These are phyloP conservation scores for Calliopsis andreniformis DNA, from an alignment of 1,140 invertebrate species.

Conservation along the genomic window DNA sequence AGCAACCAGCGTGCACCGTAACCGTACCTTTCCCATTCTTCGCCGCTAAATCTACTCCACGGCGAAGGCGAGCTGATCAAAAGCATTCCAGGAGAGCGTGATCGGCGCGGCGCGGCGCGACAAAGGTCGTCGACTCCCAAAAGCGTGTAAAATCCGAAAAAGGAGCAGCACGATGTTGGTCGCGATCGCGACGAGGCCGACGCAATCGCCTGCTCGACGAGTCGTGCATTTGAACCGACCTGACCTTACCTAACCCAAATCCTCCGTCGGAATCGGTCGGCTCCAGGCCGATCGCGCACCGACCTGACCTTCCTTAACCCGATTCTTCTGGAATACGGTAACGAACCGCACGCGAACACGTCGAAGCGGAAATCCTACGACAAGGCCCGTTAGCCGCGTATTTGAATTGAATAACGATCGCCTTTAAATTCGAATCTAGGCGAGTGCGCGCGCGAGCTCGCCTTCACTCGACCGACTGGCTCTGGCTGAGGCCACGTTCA, in stretches of 20 bases:
- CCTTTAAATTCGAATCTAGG: slow-evolving; percentile 67
- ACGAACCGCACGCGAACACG: slow-evolving; percentile 43
- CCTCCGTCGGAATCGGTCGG: slow-evolving; percentile 25
- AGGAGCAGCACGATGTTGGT: not conserved
- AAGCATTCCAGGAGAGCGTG: not conserved
- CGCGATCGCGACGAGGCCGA: not conserved
- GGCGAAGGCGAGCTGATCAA: not conserved
- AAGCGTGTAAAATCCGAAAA: not conserved
- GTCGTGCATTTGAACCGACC: slow-evolving; percentile 16
- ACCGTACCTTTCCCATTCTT: too few species aligned
- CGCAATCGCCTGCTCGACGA: not conserved
- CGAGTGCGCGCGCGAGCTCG: slow-evolving; percentile 28
- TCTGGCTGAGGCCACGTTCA: slow-evolving; percentile 26
- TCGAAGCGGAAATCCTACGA: slow-evolving; percentile 61
- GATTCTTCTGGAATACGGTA: slow-evolving; percentile 59
- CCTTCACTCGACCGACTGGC: not conserved
- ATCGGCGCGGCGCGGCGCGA: not conserved
- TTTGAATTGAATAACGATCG: slow-evolving; percentile 67
- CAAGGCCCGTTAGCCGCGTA: slow-evolving; percentile 57
- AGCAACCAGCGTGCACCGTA: too few species aligned
- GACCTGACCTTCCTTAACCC: slow-evolving; percentile 65
- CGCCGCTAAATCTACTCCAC: not conserved
- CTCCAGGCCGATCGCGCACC: slow-evolving; percentile 41
- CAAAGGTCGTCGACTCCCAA: slow-evolving; percentile 7
- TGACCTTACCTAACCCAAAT: slow-evolving; percentile 54